phyloP scores from a whole-genome alignment of 2,797 vertebrate species.

The Petrocephalus schoutedeni region DNA sequence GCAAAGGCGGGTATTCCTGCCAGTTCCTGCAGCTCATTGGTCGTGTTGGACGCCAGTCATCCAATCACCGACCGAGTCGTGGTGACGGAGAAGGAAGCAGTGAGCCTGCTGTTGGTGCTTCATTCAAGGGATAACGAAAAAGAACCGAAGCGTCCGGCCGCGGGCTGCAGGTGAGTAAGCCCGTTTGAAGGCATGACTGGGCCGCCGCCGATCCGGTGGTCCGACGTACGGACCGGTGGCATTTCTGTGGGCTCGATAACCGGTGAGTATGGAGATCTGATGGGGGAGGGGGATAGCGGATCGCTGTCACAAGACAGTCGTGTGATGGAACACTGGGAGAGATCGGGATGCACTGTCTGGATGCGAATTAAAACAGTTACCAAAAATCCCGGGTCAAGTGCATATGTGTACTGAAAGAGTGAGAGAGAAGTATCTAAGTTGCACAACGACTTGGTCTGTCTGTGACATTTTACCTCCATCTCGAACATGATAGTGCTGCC shows the following conservation, averaged over 20 bases:
- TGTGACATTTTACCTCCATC: constrained; percentile 12
- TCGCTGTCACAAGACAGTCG: constrained; percentile 58
- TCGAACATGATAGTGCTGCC: constrained; percentile 42
- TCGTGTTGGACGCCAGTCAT: not conserved
- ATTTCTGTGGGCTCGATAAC: not conserved
- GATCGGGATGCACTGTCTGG: constrained; percentile 21
- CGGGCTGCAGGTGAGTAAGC: constrained; percentile 47
- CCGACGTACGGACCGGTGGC: not conserved
- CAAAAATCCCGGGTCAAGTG: not conserved
- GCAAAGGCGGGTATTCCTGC: constrained; percentile 33
- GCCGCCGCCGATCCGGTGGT: not conserved
- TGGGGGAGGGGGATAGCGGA: constrained; percentile 24
- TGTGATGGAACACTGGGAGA: constrained; percentile 39
- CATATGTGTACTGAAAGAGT: not conserved
- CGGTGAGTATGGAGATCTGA: not conserved
- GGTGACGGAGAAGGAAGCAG: constrained; percentile 54
- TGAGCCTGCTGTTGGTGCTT: constrained; percentile 39
- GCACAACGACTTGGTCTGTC: not conserved
- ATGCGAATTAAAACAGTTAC: constrained; percentile 18
- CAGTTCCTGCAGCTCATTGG: constrained; percentile 43
- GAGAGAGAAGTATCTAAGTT: constrained; percentile 31
- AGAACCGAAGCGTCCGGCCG: constrained; percentile 6
- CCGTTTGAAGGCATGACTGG: not conserved
- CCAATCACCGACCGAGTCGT: constrained; percentile 14
- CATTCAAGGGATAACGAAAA: constrained; percentile 42